Percentiles rank a stretch among this genome's conserved stretches.
phyloP scores from a whole-genome alignment of 2,113 vertebrate genomes.

The Lontra canadensis region DNA sequence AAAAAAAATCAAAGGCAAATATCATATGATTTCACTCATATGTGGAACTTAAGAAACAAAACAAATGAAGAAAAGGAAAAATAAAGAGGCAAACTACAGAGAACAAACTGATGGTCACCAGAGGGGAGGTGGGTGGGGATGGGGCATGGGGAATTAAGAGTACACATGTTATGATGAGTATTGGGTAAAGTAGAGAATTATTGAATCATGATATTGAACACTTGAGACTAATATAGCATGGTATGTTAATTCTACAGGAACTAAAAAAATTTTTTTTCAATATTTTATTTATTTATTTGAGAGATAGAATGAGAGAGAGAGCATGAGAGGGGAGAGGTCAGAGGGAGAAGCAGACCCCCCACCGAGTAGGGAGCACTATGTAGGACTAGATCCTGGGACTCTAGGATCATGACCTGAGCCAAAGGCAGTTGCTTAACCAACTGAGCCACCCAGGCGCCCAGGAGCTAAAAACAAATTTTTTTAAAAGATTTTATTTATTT shows the following conservation, averaged over 20 bases:
- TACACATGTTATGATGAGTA: background rate
- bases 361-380: too few species aligned
- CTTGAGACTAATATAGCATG: background rate
- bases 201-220: background rate
- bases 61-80: background rate
- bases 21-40: background rate
- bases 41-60: background rate
- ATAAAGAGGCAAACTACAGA: background rate
- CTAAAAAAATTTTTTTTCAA: too few species aligned
- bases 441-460: too few species aligned
- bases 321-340: too few species aligned
- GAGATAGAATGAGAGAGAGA: too few species aligned
- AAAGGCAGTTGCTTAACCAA: too few species aligned
- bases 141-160: background rate
- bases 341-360: too few species aligned
- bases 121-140: background rate
- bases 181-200: background rate
- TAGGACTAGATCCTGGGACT: too few species aligned
- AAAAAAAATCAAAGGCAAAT: background rate
- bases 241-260: background rate
- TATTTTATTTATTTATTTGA: too few species aligned
- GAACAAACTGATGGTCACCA: background rate
- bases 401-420: too few species aligned
- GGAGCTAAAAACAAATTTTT: too few species aligned
- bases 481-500: too few species aligned